Evolutionary conservation across 2,888 invertebrate genomes (phyloP).

Genomic region (Drosophila prolongata): DNA sequence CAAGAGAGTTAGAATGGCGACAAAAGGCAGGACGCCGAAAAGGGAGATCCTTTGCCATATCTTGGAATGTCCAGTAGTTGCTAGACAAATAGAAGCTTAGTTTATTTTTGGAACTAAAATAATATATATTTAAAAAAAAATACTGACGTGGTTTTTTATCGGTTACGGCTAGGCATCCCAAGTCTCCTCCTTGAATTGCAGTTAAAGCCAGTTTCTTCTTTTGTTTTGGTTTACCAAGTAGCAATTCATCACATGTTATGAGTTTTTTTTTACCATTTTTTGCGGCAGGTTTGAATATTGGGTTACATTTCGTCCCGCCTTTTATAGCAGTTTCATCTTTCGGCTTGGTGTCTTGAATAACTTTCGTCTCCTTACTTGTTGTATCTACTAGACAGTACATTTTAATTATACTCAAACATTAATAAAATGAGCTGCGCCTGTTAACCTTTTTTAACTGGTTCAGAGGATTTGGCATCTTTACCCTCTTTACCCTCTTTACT

Average conservation of each 20-base stretch:
- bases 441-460: background rate
- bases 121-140: too few relatives aligned
- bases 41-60: constrained; percentile 1
- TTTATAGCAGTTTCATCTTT: constrained; percentile 1
- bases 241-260: background rate
- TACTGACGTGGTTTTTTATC: background rate
- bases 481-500: constrained; percentile 1
- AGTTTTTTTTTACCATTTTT: background rate
- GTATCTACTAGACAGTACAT: background rate
- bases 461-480: background rate
- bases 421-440: background rate
- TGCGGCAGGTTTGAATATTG: background rate
- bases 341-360: too few relatives aligned
- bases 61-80: background rate
- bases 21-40: background rate
- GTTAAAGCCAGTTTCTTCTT: background rate
- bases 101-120: background rate
- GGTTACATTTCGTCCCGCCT: background rate
- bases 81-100: background rate
- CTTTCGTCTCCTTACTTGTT: background rate
- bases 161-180: background rate
- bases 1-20: background rate
- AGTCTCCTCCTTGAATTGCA: constrained; percentile 2
- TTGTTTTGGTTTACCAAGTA: background rate
- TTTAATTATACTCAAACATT: too few relatives aligned